phyloP scores from a whole-genome alignment of 2,113 vertebrate genomes.

The Paradisaea rubra region DNA sequence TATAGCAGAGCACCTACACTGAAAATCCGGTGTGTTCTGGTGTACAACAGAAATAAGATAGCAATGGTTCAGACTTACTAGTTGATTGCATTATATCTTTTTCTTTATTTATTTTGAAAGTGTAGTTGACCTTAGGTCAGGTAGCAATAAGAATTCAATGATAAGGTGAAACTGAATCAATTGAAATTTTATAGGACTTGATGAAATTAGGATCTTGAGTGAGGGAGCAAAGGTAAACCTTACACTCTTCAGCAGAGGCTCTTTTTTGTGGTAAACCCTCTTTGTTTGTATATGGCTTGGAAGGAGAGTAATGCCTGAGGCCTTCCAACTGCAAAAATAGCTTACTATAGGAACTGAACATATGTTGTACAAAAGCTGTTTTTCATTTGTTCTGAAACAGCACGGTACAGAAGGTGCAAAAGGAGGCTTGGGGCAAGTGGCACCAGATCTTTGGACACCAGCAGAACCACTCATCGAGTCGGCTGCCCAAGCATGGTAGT shows the following conservation, averaged over 20 bases:
- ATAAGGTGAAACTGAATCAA: neutral
- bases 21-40: neutral
- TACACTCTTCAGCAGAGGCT: constrained; percentile 12
- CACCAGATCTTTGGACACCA: neutral
- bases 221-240: constrained; percentile 27
- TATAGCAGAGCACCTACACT: neutral
- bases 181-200: neutral
- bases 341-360: constrained; percentile 50
- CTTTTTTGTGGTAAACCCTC: constrained; percentile 39
- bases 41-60: neutral
- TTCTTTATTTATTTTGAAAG: neutral
- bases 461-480: fast-evolving
- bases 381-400: constrained; percentile 60
- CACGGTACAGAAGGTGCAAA: neutral
- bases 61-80: neutral
- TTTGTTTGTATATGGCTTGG: constrained; percentile 51
- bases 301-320: constrained; percentile 29
- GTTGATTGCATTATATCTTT: neutral
- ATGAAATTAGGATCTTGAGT: constrained; percentile 21
- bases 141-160: neutral
- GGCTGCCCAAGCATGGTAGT: fast-evolving
- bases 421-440: neutral
- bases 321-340: constrained; percentile 65
- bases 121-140: neutral
- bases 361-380: constrained; percentile 56